Conservation (phyloP, 2,888 invertebrate species). For the Tipula lateralis region DNA sequence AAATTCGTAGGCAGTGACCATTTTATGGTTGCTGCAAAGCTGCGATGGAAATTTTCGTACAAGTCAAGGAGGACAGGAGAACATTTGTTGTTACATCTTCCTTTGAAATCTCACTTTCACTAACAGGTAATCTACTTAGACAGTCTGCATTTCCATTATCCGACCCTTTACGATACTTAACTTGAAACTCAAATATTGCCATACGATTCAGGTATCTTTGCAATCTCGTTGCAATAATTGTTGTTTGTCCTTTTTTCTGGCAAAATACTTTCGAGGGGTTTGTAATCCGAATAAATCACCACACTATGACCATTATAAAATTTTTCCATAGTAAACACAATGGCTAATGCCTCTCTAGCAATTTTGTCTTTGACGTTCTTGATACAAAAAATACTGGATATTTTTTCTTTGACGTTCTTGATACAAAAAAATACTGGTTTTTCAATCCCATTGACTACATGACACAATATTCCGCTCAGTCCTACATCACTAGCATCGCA, state of each 20-base stretch:
- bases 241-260: too few species aligned
- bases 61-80: too few species aligned
- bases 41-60: too few species aligned
- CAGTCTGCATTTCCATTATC: background rate
- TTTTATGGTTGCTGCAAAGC: too few species aligned
- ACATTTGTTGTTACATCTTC: background rate
- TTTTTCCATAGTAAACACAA: background rate
- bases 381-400: background rate
- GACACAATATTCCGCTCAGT: background rate
- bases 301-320: background rate
- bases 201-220: background rate
- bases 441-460: background rate
- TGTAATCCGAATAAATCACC: background rate
- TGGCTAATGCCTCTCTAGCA: background rate
- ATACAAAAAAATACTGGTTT: background rate
- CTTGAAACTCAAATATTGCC: background rate
- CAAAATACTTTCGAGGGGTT: background rate
- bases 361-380: background rate
- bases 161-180: background rate
- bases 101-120: background rate
- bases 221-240: background rate
- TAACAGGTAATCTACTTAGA: background rate
- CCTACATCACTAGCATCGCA: background rate
- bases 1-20: too few species aligned
- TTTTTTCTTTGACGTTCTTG: background rate